These are phyloP conservation scores for Tauraco erythrolophus DNA, from an alignment of 2,113 vertebrate genomes.

Conservation along the genomic window DNA sequence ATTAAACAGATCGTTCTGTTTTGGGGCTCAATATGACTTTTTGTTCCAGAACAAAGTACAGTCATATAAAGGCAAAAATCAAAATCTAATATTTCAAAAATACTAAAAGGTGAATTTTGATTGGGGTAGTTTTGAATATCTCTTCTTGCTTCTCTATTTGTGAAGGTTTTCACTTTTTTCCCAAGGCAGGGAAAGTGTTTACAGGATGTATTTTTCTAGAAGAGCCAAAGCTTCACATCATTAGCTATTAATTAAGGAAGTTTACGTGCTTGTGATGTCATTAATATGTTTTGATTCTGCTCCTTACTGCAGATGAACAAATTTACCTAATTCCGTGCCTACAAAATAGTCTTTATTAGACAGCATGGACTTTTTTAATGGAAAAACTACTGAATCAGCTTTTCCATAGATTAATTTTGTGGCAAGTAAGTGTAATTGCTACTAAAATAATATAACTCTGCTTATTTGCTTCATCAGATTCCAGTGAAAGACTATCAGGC, in stretches of 20 bases:
- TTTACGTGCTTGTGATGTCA: background rate
- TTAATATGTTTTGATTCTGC: background rate
- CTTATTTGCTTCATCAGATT: background rate
- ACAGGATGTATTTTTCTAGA: background rate
- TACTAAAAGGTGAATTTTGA: background rate
- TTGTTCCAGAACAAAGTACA: background rate
- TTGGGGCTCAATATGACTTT: background rate
- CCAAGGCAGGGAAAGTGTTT: background rate
- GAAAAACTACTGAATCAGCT: background rate
- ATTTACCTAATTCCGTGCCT: background rate
- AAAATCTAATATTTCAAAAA: background rate
- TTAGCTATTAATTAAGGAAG: background rate
- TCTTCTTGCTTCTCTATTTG: background rate
- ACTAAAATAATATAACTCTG: background rate
- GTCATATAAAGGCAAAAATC: background rate
- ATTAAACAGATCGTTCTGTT: background rate
- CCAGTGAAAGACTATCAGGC: background rate
- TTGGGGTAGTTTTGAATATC: background rate
- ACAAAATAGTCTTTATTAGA: background rate
- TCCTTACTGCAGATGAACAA: background rate
- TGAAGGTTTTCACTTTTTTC: background rate
- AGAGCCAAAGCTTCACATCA: background rate
- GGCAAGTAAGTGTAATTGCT: background rate
- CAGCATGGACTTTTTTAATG: background rate
- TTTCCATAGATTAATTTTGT: background rate